Conservation (phyloP, 64 coral and sea anemone species). For the Montipora efflorescens region DNA sequence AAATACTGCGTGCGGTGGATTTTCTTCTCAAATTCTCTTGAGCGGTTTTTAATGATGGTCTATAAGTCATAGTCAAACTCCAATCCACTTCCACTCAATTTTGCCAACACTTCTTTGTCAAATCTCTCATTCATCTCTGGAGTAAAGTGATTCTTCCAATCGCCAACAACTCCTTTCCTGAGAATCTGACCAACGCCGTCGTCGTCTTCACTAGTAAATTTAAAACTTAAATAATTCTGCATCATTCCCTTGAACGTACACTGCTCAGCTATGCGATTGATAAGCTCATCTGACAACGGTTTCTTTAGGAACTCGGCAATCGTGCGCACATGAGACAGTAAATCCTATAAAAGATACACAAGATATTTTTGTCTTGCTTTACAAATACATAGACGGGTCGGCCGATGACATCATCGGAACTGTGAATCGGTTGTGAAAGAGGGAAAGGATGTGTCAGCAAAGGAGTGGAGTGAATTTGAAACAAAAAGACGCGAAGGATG, state of each 20-base stretch:
- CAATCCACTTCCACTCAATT: no score
- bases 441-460: neutral
- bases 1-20: no score
- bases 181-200: neutral
- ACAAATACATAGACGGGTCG: no score
- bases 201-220: neutral
- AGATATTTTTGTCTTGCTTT: no score
- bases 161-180: neutral
- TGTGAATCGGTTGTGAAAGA: neutral
- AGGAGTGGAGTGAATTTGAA: neutral
- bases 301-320: neutral
- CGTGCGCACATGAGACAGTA: neutral
- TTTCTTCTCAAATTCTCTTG: no score
- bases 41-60: no score
- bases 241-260: conserved; percentile 1
- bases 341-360: neutral
- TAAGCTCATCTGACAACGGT: neutral
- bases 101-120: neutral
- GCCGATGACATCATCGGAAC: neutral
- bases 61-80: no score
- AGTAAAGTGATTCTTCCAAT: neutral
- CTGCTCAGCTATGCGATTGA: neutral
- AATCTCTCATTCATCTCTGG: neutral
- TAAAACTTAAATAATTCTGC: neutral
- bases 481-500: neutral